phyloP scores from a whole-genome alignment of 2,888 invertebrate species.

The Zaprionus lineosus region DNA sequence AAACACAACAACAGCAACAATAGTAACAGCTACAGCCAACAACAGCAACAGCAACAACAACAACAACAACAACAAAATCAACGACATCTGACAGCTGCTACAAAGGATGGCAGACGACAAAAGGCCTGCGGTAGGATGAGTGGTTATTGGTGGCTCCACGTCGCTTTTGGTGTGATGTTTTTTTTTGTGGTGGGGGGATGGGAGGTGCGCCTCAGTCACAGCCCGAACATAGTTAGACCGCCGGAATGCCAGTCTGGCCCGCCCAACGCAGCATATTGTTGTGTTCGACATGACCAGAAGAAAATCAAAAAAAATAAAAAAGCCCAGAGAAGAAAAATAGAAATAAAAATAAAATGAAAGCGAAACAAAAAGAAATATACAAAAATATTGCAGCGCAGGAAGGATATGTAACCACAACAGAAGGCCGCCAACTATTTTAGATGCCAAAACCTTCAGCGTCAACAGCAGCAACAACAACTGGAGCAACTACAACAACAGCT shows the following conservation, averaged over 20 bases:
- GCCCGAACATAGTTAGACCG: constrained; percentile 45
- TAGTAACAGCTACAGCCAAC: constrained; percentile 26
- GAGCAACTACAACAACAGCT: constrained; percentile 7
- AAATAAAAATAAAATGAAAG: constrained; percentile 26
- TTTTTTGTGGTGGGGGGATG: too few species aligned
- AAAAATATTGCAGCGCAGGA: constrained; percentile 37
- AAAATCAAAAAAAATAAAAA: constrained; percentile 6
- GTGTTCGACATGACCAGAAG: constrained; percentile 59
- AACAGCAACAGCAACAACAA: constrained; percentile 35
- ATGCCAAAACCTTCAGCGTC: constrained; percentile 59
- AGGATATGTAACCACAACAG: constrained; percentile 68
- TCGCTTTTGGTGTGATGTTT: constrained; percentile 10
- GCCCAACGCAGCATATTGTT: constrained; percentile 52
- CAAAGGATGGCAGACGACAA: constrained; percentile 51
- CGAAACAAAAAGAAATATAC: constrained; percentile 7
- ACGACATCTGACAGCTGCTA: constrained; percentile 43
- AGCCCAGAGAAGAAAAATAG: constrained; percentile 3
- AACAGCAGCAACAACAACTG: constrained; percentile 30
- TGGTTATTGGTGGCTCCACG: constrained; percentile 4
- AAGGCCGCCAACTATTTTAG: constrained; percentile 71
- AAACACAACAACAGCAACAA: constrained; percentile 22
- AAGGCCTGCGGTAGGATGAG: constrained; percentile 30
- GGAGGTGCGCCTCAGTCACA: too few species aligned
- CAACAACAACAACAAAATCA: constrained; percentile 18
- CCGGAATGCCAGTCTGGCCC: constrained; percentile 10